These are phyloP conservation scores for Drosophila kohkoa DNA, from an alignment of 1,140 invertebrate genomes.

Conservation along the genomic window DNA sequence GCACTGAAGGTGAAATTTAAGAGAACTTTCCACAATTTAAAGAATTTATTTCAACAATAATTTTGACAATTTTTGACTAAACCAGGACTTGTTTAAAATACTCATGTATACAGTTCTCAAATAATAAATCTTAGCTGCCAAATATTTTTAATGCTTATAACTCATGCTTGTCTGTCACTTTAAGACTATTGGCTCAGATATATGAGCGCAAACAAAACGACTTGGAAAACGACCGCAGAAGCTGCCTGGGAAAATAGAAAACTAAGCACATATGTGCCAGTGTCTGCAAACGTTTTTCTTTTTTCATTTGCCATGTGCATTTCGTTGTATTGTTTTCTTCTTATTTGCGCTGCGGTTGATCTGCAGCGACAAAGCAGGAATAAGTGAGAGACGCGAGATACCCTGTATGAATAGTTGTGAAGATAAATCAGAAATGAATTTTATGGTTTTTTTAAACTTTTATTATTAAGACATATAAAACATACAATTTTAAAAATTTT, in stretches of 20 bases:
- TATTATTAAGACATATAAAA: too few species aligned
- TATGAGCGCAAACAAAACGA: conserved; percentile 5
- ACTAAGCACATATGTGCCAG: conserved; percentile 42
- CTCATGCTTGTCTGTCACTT: background rate
- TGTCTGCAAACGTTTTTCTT: conserved; percentile 36
- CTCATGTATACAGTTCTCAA: too few species aligned
- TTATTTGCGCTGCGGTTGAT: conserved; percentile 31
- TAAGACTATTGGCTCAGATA: background rate
- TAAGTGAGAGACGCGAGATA: background rate
- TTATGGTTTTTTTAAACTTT: background rate
- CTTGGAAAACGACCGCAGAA: conserved; percentile 31
- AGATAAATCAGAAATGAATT: background rate
- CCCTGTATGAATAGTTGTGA: background rate
- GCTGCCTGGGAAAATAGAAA: conserved; percentile 44
- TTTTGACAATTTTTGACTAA: too few species aligned
- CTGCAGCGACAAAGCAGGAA: conserved; percentile 27
- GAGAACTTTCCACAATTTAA: too few species aligned
- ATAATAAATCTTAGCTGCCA: too few species aligned
- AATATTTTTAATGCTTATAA: too few species aligned
- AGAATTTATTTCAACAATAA: too few species aligned
- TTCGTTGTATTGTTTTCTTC: background rate
- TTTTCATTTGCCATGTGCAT: conserved; percentile 42
- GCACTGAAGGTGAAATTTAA: too few species aligned
- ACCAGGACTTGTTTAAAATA: too few species aligned
- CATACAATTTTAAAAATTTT: too few species aligned